Base-by-base conservation (phyloP, 2,797 vertebrate genomes). In the Sebastes taczanowskii region DNA sequence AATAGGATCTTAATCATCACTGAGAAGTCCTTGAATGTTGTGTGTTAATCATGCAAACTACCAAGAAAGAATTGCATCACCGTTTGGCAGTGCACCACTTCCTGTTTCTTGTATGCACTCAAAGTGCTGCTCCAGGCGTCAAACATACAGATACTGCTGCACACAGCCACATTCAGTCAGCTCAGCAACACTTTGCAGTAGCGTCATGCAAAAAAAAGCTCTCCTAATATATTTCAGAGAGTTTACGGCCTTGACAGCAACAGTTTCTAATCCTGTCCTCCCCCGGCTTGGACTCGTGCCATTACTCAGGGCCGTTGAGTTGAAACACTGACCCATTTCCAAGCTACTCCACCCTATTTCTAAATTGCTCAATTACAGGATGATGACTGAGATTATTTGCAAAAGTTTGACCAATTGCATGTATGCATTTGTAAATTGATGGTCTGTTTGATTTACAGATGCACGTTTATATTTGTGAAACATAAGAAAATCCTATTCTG, bases 281-380 rank as follows among this genome's bases (percentile, higher is more conserved):
- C 81, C 38, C 27, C 25, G 2, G 30, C 18, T n/a, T 84, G 85
- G 86, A 87, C 7, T 3, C 6, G 0, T 62, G 74, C 84, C 88
- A 76, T 0, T 13, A 1, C 27, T 74, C 25, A 6, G 75, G 71
- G 65, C 53, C 7, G n/a, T 3, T 20, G 67, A 58, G 83, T 74
- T 74, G 3, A 73, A 79, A 32, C 66, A 2, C 62, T 80, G 84
- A 78, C 79, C 83, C 74, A 35, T 34, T 86, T 87, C 6, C 42
- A 65, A 74, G 67, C 22, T 1, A 46, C 80, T 58, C 76, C 46
- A n/a, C 60, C 53, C 81, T 83, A 23, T 1, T 1, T 29, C 16
- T 35, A 69, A 89, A 90, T 78, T 8, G 22, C 61, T n/a, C 70
- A 91, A 91, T 90, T 84, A 88, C 88, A 77, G 85, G 86, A 94